A percentile compares a stretch with the other conserved stretches of the same genome.
Conservation (phyloP, 2,113 vertebrate genomes). For the Lagopus muta region DNA sequence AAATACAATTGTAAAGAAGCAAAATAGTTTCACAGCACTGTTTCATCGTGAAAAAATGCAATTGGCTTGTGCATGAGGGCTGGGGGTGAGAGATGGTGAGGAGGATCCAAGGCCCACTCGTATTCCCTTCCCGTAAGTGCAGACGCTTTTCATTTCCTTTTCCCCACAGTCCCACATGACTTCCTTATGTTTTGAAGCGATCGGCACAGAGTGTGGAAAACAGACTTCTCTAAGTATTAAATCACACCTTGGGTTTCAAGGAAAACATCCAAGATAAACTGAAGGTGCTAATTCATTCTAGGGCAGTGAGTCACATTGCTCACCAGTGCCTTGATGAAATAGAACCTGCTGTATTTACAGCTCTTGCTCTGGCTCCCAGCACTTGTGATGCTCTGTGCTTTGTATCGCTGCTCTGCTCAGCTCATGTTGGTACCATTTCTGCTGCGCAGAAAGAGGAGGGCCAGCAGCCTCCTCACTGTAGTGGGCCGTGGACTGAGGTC, state of each 20-base stretch:
- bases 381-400: neutral
- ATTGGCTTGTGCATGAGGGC: neutral
- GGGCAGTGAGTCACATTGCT: neutral
- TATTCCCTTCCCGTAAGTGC: neutral
- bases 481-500: neutral
- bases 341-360: neutral
- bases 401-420: neutral
- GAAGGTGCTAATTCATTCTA: slow-evolving; percentile 22
- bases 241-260: slow-evolving; percentile 2
- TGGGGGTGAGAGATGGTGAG: neutral
- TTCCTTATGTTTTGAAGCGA: slow-evolving; percentile 38
- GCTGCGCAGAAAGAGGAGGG: neutral
- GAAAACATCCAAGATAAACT: slow-evolving; percentile 1
- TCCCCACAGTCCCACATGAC: neutral
- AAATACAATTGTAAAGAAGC: slow-evolving; percentile 45
- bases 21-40: slow-evolving; percentile 46
- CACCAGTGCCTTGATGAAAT: neutral
- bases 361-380: neutral
- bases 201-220: neutral
- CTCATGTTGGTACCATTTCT: neutral
- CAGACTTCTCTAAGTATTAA: neutral
- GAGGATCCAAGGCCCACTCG: neutral
- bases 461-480: neutral
- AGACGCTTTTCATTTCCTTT: slow-evolving; percentile 45
- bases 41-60: slow-evolving; percentile 39